Evolutionary conservation across 2,888 invertebrate genomes (phyloP), one percentile per base, ranked within the genome.

Genomic region (Geophilus truncorum): DNA sequence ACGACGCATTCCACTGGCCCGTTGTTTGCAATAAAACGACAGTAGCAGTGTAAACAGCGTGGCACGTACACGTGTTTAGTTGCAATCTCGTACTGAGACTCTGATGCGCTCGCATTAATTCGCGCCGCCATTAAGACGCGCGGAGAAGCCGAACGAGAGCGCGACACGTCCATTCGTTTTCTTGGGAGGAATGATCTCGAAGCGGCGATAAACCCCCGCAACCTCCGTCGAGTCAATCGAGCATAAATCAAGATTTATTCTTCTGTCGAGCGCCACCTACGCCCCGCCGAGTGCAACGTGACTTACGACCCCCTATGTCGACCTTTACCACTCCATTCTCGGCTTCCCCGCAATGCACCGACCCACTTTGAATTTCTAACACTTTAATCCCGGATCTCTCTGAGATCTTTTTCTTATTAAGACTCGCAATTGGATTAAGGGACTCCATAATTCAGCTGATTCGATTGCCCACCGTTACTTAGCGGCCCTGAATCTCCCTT

Each of bases 191-290:
- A 70, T 70, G 28, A 70, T 70, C 70, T 70, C 12, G 70, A 70
- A 25, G 70, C 70, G 12, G 12, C 28, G 70, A 70, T 70, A 70
- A 70, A 70, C 25, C 70, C n/a, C n/a, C 28, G 28, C 25, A 10
- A 23, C 70, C n/a, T 3, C 40, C 12, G 12, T 15, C 51, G 51
- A 70, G 25, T 70, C 70, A 70, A 70, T 70, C 70, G 70, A 70
- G 70, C 70, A 70, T 70, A 70, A 70, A 70, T 70, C 70, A 70
- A 70, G 70, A 70, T 70, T 70, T 70, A 70, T 70, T 23, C 70
- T 28, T 10, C 70, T 70, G 28, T 70, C 70, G n/a, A 12, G 70
- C 70, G 28, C 25, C 28, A 15, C n/a, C 25, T 15, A 70, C 70
- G 25, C 28, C 25, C 10, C 7, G 12, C 12, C 45, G 45, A n/a